Evolutionary conservation across 2,113 vertebrate species (phyloP).

Genomic region (Silurus meridionalis): DNA sequence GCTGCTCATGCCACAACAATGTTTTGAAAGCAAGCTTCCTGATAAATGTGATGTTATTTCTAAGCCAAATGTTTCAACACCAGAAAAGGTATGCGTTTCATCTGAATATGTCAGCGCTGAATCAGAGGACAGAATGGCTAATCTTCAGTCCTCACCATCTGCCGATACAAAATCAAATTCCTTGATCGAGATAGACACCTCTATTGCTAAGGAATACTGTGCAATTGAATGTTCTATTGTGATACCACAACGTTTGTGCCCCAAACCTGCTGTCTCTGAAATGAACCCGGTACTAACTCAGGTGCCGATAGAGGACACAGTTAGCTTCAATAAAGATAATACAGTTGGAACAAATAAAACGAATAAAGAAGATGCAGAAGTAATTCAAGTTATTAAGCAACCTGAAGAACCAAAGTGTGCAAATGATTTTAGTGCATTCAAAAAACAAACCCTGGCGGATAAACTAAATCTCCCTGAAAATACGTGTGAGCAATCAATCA

Average conservation of each 20-base stretch:
- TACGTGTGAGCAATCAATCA: slow-evolving; percentile 5
- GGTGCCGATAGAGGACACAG: background rate
- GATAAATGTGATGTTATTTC: background rate
- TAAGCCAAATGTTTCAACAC: background rate
- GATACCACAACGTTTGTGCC: slow-evolving; percentile 24
- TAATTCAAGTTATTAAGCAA: background rate
- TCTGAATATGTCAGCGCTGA: slow-evolving; percentile 25
- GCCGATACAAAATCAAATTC: background rate
- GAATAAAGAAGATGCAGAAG: background rate
- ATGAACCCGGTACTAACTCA: slow-evolving; percentile 6
- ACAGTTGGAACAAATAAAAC: background rate
- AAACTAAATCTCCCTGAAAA: slow-evolving; percentile 28
- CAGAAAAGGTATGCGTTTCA: background rate
- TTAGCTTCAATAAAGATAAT: background rate
- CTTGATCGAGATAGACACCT: background rate
- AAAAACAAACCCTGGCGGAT: background rate
- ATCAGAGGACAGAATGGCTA: background rate
- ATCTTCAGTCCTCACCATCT: slow-evolving; percentile 15
- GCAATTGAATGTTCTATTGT: background rate
- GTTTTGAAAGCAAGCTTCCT: slow-evolving; percentile 5
- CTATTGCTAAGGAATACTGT: slow-evolving; percentile 3
- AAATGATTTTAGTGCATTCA: background rate
- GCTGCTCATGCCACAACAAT: background rate
- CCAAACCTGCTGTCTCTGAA: background rate
- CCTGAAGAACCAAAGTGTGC: slow-evolving; percentile 6